phyloP scores from a whole-genome alignment of 2,888 invertebrate genomes.

The Melanotus villosus region DNA sequence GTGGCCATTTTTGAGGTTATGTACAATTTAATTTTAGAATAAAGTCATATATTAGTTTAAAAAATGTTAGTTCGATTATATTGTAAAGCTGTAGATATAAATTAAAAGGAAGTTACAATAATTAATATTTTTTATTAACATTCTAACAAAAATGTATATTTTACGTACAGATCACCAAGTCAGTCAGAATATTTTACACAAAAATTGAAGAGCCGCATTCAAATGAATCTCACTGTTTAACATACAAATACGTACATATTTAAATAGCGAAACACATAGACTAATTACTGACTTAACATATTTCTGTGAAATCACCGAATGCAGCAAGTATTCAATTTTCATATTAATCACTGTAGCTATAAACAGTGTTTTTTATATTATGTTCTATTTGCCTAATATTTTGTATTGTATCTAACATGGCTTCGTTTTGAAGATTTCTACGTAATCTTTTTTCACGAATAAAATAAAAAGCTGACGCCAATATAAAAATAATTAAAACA shows the following conservation, averaged over 20 bases:
- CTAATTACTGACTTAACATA: no score
- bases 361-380: conserved; percentile 60
- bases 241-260: no score
- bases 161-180: conserved; percentile 5
- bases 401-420: conserved; percentile 54
- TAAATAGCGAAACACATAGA: no score
- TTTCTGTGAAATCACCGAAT: not conserved
- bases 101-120: no score
- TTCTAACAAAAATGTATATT: conserved; percentile 2
- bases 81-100: no score
- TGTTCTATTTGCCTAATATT: conserved; percentile 60
- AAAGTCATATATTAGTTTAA: no score
- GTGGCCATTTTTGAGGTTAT: no score
- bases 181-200: not conserved
- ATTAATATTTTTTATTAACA: not conserved
- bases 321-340: not conserved
- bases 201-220: no score
- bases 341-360: conserved; percentile 58
- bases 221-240: no score
- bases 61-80: no score
- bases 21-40: no score
- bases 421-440: conserved; percentile 46
- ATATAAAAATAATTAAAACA: conserved; percentile 51
- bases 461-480: conserved; percentile 43
- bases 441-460: conserved; percentile 37